Base-by-base conservation (phyloP, 2,888 invertebrate species). In the Aquatica leii region DNA sequence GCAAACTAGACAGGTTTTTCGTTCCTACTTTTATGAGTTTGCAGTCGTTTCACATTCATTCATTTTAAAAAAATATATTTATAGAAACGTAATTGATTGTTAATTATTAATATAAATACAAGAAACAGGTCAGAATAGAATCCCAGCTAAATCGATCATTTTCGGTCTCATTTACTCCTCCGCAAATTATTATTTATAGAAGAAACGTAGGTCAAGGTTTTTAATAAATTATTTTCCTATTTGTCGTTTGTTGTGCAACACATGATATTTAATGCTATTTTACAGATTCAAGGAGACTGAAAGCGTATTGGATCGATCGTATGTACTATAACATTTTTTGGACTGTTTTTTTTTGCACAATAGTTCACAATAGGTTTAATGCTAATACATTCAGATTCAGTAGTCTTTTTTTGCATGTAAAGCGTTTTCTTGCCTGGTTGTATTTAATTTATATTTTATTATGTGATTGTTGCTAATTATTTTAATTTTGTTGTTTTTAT, bases 211-310 rank as follows among this genome's bases (percentile, higher is more conserved):
- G 31, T 31, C 5, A 31, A 31, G 31, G 31, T 31, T 31, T 31
- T 31, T n/a, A n/a, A n/a, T n/a, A n/a, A n/a, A n/a, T n/a, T n/a
- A n/a, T n/a, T n/a, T n/a, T n/a, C n/a, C n/a, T n/a, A n/a, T n/a
- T n/a, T n/a, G n/a, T n/a, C n/a, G n/a, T n/a, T n/a, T n/a, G n/a
- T 18, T 34, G 24, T 20, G n/a, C 55, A 46, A 31, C 24, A 62
- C 43, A 56, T 62, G 49, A 61, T 55, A 54, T 59, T 69, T 68
- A 49, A 35, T 66, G 54, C 35, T 77, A 73, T 81, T 88, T 91
- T 91, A 78, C 91, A 91, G 91, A 90, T 91, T 90, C 90, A 91
- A 91, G 90, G 91, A 91, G 86, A 86, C 88, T 81, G 91, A 91
- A 87, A 89, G 88, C 82, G 89, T 90, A 79, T 88, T 90, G 87